Percentiles rank a stretch among this genome's conserved stretches.
phyloP scores from a whole-genome alignment of 1,140 invertebrate genomes.

The Euglossa dilemma region DNA sequence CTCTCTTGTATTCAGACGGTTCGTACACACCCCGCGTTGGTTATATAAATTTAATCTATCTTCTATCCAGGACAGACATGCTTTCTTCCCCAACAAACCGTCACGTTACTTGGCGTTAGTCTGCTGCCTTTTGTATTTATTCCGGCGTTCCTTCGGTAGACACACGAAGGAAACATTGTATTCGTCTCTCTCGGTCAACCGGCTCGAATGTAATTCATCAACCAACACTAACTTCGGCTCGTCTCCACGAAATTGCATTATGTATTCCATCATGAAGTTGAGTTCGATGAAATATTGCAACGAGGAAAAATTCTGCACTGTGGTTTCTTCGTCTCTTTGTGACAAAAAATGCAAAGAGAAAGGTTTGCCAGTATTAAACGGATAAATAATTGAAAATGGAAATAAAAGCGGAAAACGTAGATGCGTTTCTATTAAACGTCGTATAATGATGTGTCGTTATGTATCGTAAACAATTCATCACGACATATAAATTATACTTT shows the following conservation, averaged over 20 bases:
- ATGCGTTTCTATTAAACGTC: neutral
- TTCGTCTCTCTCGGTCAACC: slow-evolving; percentile 30
- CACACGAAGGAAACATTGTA: neutral
- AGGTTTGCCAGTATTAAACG: neutral
- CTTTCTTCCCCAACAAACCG: slow-evolving; percentile 26
- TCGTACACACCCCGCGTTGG: neutral
- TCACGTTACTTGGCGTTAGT: slow-evolving; percentile 31
- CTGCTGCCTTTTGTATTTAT: slow-evolving; percentile 39
- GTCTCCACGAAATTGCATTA: slow-evolving; percentile 42
- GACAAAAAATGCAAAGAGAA: too few relatives aligned
- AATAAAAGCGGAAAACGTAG: neutral
- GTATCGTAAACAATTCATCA: neutral
- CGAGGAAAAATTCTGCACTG: neutral
- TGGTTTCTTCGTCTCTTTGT: neutral
- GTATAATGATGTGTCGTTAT: neutral
- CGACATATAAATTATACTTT: too few relatives aligned
- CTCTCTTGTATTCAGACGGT: neutral
- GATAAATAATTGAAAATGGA: neutral
- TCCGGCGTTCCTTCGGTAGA: neutral
- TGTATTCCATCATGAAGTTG: slow-evolving; percentile 39
- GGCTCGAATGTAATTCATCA: slow-evolving; percentile 37
- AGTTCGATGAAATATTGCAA: slow-evolving; percentile 34
- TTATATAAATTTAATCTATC: slow-evolving; percentile 43
- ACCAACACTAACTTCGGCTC: slow-evolving; percentile 10
- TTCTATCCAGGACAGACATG: slow-evolving; percentile 30